phyloP scores from a whole-genome alignment of 2,797 vertebrate genomes.

The Pantherophis vulpinus region DNA sequence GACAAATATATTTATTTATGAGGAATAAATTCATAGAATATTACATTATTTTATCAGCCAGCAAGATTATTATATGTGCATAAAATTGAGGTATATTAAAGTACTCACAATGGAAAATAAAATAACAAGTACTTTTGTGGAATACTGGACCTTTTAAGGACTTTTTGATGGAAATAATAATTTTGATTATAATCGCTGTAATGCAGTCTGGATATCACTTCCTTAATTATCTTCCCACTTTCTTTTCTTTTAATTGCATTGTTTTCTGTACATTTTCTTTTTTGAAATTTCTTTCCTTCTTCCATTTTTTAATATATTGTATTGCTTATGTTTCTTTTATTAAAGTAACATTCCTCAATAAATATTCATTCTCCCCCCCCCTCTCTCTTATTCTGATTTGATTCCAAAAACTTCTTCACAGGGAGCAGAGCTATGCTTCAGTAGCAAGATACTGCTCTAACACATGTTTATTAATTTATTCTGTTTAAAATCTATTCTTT shows the following conservation, averaged over 20 bases:
- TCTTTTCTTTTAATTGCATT: not conserved
- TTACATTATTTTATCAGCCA: not conserved
- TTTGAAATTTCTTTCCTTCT: not conserved
- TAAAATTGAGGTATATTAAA: not conserved
- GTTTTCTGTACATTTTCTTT: not conserved
- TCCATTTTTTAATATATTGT: not conserved
- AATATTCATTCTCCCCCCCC: too few relatives aligned
- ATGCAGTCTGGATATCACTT: not conserved
- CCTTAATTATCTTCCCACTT: not conserved
- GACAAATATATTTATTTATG: not conserved
- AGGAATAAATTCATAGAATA: not conserved
- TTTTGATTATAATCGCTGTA: not conserved
- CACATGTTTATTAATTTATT: not conserved
- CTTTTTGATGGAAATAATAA: not conserved
- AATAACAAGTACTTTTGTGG: not conserved
- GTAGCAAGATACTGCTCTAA: not conserved
- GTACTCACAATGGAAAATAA: not conserved
- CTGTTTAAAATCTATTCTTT: not conserved
- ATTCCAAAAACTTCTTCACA: not conserved
- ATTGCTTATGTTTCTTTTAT: not conserved
- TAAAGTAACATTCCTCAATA: not conserved
- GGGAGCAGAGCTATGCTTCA: not conserved
- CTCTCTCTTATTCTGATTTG: too few relatives aligned
- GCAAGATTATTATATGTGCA: not conserved
- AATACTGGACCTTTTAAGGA: not conserved